Evolutionary conservation across 64 coral and sea anemone species (phyloP).

Genomic region (Stylophora pistillata): DNA sequence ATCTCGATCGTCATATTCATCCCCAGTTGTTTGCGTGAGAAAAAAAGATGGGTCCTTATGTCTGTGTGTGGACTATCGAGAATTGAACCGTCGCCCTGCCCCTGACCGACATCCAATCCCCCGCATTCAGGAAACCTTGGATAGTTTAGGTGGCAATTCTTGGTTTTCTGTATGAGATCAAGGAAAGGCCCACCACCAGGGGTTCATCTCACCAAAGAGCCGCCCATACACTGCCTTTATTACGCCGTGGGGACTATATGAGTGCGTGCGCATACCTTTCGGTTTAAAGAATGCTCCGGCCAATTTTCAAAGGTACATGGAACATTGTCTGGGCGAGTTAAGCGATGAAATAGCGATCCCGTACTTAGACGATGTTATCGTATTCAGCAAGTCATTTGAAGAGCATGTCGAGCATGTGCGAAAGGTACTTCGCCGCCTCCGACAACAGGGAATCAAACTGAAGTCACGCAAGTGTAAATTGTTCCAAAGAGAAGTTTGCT

Average conservation of each 20-base stretch:
- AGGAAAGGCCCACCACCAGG: no score
- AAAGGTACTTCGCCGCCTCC: conserved; percentile 39
- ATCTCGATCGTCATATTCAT: conserved; percentile 17
- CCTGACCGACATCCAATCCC: conserved; percentile 32
- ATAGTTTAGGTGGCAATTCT: conserved; percentile 5
- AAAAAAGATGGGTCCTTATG: conserved; percentile 41
- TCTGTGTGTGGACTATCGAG: conserved; percentile 33
- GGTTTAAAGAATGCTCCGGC: no score
- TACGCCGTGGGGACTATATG: no score
- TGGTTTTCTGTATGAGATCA: conserved; percentile 41
- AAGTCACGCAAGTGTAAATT: conserved; percentile 54
- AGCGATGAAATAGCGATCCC: no score
- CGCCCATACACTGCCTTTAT: no score
- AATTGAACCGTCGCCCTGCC: not conserved
- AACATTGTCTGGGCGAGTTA: no score
- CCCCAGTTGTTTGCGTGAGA: conserved; percentile 22
- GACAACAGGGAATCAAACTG: conserved; percentile 43
- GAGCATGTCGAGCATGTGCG: conserved; percentile 44
- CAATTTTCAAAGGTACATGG: no score
- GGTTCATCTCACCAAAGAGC: no score
- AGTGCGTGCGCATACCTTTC: no score
- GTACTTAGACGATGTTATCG: no score
- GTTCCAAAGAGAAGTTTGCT: conserved; percentile 47
- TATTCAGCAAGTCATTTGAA: no score
- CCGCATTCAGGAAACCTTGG: not conserved